Percentiles rank a stretch among this genome's conserved stretches.
These are phyloP conservation scores for Nesoenas mayeri DNA, from an alignment of 2,113 vertebrate genomes.

Conservation along the genomic window DNA sequence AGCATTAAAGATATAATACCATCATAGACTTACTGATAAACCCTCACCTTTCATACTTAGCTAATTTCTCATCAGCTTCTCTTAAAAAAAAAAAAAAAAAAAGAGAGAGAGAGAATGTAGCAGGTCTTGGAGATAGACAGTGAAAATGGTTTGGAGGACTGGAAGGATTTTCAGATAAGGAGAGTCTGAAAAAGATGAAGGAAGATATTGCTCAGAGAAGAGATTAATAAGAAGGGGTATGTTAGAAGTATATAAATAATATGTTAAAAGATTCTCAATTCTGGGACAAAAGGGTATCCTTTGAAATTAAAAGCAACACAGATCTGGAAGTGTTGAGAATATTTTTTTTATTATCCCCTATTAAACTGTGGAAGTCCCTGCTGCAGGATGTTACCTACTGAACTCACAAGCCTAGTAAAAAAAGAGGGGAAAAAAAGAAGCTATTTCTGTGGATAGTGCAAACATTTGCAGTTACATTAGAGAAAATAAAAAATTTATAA, in stretches of 20 bases:
- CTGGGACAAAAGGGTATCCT: background rate
- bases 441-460: constrained; percentile 6
- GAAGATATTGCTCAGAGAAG: constrained; percentile 28
- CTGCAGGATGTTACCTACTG: background rate
- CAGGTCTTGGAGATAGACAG: constrained; percentile 17
- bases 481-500: constrained; percentile 64
- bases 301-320: constrained; percentile 23
- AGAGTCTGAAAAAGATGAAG: constrained; percentile 31
- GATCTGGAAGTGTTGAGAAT: background rate
- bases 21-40: constrained; percentile 49
- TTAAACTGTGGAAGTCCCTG: constrained; percentile 12
- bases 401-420: background rate
- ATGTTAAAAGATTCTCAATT: background rate
- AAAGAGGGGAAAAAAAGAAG: background rate
- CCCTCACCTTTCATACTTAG: constrained; percentile 48
- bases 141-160: constrained; percentile 35
- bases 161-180: constrained; percentile 58
- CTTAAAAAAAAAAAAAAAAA: background rate
- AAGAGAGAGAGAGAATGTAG: background rate
- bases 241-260: constrained; percentile 58
- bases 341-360: background rate
- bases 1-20: constrained; percentile 54
- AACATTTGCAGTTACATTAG: constrained; percentile 48
- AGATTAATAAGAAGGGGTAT: constrained; percentile 12
- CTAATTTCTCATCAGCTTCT: constrained; percentile 55